A percentile compares a stretch with the other conserved stretches of the same genome.
These are phyloP conservation scores for Scomber japonicus DNA, from an alignment of 2,113 vertebrate genomes.

Conservation along the genomic window DNA sequence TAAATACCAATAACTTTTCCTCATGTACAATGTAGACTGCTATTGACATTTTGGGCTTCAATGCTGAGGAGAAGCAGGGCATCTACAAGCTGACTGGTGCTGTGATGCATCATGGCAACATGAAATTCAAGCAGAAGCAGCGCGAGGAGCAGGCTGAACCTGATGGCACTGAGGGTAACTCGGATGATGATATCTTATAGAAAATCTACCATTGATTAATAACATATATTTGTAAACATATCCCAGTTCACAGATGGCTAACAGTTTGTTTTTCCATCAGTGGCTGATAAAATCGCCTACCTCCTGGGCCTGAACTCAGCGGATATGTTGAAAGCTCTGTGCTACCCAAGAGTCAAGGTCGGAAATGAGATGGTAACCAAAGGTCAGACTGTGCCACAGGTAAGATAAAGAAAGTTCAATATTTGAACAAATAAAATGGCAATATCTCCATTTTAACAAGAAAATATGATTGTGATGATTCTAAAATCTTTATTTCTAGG, in stretches of 20 bases:
- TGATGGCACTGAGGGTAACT: constrained; percentile 79
- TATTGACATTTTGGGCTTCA: constrained; percentile 87
- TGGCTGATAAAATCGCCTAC: constrained; percentile 80
- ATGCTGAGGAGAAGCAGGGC: constrained; percentile 86
- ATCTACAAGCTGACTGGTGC: constrained; percentile 92
- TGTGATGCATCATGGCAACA: constrained; percentile 86
- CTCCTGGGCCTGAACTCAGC: constrained; percentile 87
- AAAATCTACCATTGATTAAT: too few relatives aligned
- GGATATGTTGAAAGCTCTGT: constrained; percentile 85
- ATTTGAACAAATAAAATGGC: too few relatives aligned
- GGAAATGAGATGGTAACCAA: constrained; percentile 78
- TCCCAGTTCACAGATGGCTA: too few relatives aligned
- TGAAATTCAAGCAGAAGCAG: constrained; percentile 83
- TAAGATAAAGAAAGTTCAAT: constrained; percentile 14
- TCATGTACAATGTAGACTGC: constrained; percentile 66
- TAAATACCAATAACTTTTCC: neutral
- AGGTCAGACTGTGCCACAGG: constrained; percentile 81
- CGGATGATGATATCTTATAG: neutral
- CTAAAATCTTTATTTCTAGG: constrained; percentile 54
- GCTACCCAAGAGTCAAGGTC: constrained; percentile 82
- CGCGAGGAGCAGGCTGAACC: constrained; percentile 82
- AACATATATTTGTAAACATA: too few relatives aligned
- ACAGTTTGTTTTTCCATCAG: constrained; percentile 33
- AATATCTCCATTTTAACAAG: too few relatives aligned
- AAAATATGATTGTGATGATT: too few relatives aligned